Evolutionary conservation across 1,140 invertebrate genomes (phyloP).

Genomic region (Drosophila sechellia): DNA sequence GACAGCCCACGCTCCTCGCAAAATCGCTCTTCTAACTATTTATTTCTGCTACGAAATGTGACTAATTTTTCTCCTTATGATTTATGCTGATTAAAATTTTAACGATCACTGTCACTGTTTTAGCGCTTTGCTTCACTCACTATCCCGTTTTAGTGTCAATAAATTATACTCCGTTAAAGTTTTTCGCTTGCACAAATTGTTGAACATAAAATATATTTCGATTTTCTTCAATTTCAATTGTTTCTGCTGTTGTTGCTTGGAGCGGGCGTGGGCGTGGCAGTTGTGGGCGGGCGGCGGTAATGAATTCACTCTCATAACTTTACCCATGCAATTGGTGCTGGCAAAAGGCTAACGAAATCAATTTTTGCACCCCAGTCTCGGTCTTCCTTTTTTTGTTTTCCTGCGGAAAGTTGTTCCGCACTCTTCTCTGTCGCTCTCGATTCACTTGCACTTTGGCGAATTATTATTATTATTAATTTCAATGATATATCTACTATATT

Average conservation of each 20-base stretch:
- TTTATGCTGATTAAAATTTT: constrained; percentile 6
- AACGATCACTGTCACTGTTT: constrained; percentile 26
- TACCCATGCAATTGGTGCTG: constrained; percentile 72
- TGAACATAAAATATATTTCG: constrained; percentile 82
- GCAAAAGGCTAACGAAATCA: constrained; percentile 46
- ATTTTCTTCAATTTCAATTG: constrained; percentile 76
- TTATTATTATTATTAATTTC: constrained; percentile 20
- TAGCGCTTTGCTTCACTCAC: constrained; percentile 45
- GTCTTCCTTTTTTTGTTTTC: constrained; percentile 13
- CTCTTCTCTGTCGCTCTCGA: constrained; percentile 18
- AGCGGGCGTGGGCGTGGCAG: constrained; percentile 61
- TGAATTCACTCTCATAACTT: constrained; percentile 82
- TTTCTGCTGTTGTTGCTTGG: constrained; percentile 57
- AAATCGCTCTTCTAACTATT: not conserved
- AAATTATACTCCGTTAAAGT: constrained; percentile 66
- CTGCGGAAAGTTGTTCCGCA: constrained; percentile 22
- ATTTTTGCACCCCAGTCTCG: constrained; percentile 21
- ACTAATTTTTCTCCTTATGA: constrained; percentile 5
- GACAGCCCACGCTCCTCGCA: constrained; percentile 13
- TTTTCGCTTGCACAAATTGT: constrained; percentile 82
- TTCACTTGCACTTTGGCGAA: constrained; percentile 11
- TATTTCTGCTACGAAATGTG: constrained; percentile 5
- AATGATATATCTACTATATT: constrained; percentile 28
- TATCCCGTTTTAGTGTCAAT: constrained; percentile 72
- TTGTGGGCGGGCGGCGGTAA: constrained; percentile 62